Percentiles rank a stretch among this genome's conserved stretches.
These are phyloP conservation scores for Mobula hypostoma DNA, from an alignment of 2,113 vertebrate genomes.

Conservation along the genomic window DNA sequence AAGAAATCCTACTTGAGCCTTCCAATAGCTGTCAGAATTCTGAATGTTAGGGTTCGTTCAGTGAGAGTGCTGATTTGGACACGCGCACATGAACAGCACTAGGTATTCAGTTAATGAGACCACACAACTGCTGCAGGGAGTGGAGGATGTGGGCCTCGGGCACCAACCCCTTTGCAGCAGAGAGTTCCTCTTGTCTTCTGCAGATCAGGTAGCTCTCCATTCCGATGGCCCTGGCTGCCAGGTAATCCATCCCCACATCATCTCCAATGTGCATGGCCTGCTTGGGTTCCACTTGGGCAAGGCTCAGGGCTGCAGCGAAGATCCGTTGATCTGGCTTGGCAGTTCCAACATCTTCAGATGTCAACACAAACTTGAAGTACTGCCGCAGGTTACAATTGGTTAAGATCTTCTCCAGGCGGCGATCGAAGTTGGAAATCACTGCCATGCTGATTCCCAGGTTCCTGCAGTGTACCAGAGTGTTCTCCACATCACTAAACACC, in stretches of 20 bases:
- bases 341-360: constrained; percentile 67
- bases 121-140: constrained; percentile 48
- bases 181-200: constrained; percentile 32
- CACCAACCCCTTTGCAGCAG: not conserved
- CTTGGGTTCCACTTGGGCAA: constrained; percentile 49
- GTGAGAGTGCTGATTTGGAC: not conserved
- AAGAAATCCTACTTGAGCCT: not conserved
- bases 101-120: not conserved
- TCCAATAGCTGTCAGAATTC: not conserved
- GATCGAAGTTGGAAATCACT: constrained; percentile 85
- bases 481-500: constrained; percentile 63
- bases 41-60: not conserved
- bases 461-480: constrained; percentile 59
- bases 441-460: constrained; percentile 66
- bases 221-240: constrained; percentile 63
- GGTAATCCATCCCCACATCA: constrained; percentile 72
- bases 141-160: constrained; percentile 53
- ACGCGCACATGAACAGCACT: not conserved
- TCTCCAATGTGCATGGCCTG: constrained; percentile 74
- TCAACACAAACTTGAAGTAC: constrained; percentile 78
- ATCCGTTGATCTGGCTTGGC: constrained; percentile 73
- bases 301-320: constrained; percentile 65
- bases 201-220: constrained; percentile 72
- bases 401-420: constrained; percentile 67
- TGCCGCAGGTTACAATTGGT: constrained; percentile 57